Percentiles rank a stretch among this genome's conserved stretches.
Conservation (phyloP, 2,888 invertebrate species). For the Drosophila colorata region DNA sequence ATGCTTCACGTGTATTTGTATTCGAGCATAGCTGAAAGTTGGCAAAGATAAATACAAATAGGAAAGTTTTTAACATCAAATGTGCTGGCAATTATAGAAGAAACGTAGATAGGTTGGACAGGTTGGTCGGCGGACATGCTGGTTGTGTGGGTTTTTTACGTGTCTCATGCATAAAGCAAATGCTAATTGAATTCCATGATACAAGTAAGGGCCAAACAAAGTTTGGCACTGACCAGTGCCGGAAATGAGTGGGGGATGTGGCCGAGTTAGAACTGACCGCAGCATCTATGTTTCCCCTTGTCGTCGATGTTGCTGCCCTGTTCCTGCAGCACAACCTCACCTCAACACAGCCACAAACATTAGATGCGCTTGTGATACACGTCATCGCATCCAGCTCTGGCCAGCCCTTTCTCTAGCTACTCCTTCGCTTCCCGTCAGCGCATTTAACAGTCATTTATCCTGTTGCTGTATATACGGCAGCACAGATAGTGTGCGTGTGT, state of each 20-base stretch:
- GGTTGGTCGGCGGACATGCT: neutral
- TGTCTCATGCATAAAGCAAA: slow-evolving; percentile 71
- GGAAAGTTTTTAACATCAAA: slow-evolving; percentile 48
- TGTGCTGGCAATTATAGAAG: slow-evolving; percentile 22
- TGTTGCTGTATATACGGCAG: neutral
- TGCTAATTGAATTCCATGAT: slow-evolving; percentile 74
- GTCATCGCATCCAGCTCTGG: slow-evolving; percentile 37
- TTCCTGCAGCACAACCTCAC: slow-evolving; percentile 12
- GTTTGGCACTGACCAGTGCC: slow-evolving; percentile 25
- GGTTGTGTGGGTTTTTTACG: slow-evolving; percentile 7
- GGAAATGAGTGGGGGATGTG: slow-evolving; percentile 10
- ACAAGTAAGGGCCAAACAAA: slow-evolving; percentile 43
- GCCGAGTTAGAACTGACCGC: slow-evolving; percentile 20
- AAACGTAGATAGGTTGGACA: slow-evolving; percentile 2
- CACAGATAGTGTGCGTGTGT: slow-evolving; percentile 10
- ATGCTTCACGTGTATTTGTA: slow-evolving; percentile 33
- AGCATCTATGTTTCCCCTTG: slow-evolving; percentile 19
- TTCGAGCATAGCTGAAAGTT: slow-evolving; percentile 39
- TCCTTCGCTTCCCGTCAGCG: slow-evolving; percentile 30
- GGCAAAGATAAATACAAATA: slow-evolving; percentile 68
- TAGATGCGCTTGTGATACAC: slow-evolving; percentile 51
- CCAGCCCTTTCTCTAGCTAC: neutral
- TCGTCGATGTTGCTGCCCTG: neutral
- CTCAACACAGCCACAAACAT: slow-evolving; percentile 65
- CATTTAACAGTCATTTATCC: slow-evolving; percentile 56